phyloP scores from a whole-genome alignment of 2,888 invertebrate genomes.

The Orthosia incerta region DNA sequence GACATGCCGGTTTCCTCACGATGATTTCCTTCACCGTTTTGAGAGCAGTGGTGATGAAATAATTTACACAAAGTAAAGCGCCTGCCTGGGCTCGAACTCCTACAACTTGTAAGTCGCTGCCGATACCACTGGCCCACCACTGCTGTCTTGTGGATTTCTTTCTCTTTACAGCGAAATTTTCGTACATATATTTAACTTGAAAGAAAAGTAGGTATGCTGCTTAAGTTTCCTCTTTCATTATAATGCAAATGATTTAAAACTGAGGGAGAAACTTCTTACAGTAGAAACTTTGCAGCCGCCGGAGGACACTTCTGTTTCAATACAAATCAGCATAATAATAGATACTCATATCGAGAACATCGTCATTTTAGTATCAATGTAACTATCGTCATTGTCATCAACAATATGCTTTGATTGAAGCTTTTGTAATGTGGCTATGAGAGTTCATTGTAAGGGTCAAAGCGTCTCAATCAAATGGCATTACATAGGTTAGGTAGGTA shows the following conservation, averaged over 20 bases:
- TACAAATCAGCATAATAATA: neutral
- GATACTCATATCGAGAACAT: neutral
- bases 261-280: neutral
- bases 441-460: neutral
- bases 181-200: neutral
- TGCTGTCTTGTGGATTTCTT: too few species aligned
- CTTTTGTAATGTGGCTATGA: constrained; percentile 27
- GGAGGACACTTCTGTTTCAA: neutral
- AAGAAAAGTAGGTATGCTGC: neutral
- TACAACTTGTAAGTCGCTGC: too few species aligned
- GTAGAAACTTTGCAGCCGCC: neutral
- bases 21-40: too few species aligned
- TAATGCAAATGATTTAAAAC: constrained; percentile 20
- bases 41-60: too few species aligned
- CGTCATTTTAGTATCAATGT: constrained; percentile 6
- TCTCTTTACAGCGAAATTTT: neutral
- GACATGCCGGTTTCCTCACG: too few species aligned
- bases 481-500: neutral
- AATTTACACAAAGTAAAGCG: too few species aligned
- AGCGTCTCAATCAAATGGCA: constrained; percentile 25
- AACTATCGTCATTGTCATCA: constrained; percentile 12
- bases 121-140: too few species aligned
- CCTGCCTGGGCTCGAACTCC: too few species aligned
- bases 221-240: neutral
- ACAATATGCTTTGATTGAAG: constrained; percentile 45